A percentile compares a stretch with the other conserved stretches of the same genome.
Evolutionary conservation across 2,113 vertebrate genomes (phyloP).

Genomic region (Tragulus kanchil): DNA sequence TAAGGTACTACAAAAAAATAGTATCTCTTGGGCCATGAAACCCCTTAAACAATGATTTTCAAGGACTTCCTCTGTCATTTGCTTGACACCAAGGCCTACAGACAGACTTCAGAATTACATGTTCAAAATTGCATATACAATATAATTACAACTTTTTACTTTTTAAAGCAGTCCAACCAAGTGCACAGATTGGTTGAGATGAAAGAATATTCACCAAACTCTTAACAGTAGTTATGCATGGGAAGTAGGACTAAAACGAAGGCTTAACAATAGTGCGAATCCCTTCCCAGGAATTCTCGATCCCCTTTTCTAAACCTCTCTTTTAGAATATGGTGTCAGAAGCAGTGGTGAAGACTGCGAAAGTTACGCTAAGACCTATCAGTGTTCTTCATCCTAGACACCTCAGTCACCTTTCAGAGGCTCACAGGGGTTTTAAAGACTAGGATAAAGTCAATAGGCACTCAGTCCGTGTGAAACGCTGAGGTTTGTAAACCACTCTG

Average conservation of each 20-base stretch:
- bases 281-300: neutral
- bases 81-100: constrained; percentile 19
- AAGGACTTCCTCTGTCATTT: neutral
- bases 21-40: neutral
- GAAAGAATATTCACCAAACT: neutral
- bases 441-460: neutral
- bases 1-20: neutral
- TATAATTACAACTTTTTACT: neutral
- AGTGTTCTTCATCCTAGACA: neutral
- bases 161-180: neutral
- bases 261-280: neutral
- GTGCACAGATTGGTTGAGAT: neutral
- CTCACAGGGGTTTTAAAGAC: neutral
- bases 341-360: neutral
- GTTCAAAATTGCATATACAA: neutral
- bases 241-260: neutral
- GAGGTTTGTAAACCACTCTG: neutral
- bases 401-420: neutral
- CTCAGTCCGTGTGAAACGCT: neutral
- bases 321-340: neutral
- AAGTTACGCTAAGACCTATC: neutral
- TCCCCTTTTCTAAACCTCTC: neutral
- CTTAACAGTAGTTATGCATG: neutral
- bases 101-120: constrained; percentile 5
- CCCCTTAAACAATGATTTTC: neutral